Base-by-base conservation (phyloP, 2,113 vertebrate species). In the Oreotrochilus melanogaster region DNA sequence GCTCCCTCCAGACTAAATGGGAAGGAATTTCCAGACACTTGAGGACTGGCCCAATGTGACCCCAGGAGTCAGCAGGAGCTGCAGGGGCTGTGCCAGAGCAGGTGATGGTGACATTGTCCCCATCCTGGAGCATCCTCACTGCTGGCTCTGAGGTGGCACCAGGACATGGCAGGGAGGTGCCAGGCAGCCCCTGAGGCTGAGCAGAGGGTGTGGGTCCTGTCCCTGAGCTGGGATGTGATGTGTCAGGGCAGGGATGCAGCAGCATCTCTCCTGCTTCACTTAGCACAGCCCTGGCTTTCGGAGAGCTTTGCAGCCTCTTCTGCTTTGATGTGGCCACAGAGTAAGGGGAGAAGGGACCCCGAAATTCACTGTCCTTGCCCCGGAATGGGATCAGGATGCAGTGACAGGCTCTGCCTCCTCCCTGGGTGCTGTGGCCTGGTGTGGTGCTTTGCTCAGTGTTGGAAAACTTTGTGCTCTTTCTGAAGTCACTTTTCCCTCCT, bases 281-380 rank as follows among this genome's bases (percentile, higher is more conserved):
- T 21, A 7, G 39, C 71, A 10, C 15, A 0, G 6, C 0, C 1
- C 21, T 1, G 24, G 9, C 2, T 13, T 25, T 4, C 25, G 64
- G 56, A 39, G 28, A 10, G 0, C 7, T 35, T 7, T 43, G 48
- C 42, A 50, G 61, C 33, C 54, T 50, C 30, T 11, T 0, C 35
- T n/a, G 31, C 43, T 51, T 33, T 47, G 37, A 39, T 9, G 47
- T n/a, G 42, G 13, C 28, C 13, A 11, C 35, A 42, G 65, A 43
- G 48, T 0, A 9, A 3, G 4, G 39, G 58, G 28, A 54, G 54
- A 67, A 35, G 12, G 27, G 23, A 56, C 37, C 17, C 66, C 35
- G 16, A 54, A 50, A 30, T 48, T 28, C 25, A 8, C 31, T 33
- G 43, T 5, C 11, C 6, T 23, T 79, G 54, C 18, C 43, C 57